Evolutionary conservation across 2,797 vertebrate genomes (phyloP).

Genomic region (Lemur catta): DNA sequence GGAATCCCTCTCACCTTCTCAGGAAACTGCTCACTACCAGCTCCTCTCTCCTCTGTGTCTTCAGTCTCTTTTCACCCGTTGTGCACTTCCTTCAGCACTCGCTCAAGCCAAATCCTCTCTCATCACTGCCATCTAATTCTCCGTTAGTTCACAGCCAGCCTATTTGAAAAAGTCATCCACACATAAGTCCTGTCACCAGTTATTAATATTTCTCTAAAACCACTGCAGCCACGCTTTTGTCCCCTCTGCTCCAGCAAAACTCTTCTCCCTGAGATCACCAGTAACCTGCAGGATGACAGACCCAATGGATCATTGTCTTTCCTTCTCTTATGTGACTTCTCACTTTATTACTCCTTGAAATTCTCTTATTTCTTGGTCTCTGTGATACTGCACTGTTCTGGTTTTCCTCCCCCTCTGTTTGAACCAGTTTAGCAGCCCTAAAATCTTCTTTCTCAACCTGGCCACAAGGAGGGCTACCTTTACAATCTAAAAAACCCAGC

Average conservation of each 20-base stretch:
- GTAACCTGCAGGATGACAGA: not conserved
- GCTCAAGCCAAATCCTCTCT: not conserved
- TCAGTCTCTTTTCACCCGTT: not conserved
- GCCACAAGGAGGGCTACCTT: not conserved
- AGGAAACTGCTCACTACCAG: not conserved
- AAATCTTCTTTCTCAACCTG: not conserved
- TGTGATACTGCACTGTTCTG: not conserved
- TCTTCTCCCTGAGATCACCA: not conserved
- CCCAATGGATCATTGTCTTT: not conserved
- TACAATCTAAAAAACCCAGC: not conserved
- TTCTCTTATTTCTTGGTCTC: not conserved
- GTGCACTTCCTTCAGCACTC: not conserved
- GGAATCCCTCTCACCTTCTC: not conserved
- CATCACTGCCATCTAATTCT: not conserved
- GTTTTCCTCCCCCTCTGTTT: not conserved
- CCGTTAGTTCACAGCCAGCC: not conserved
- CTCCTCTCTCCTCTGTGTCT: not conserved
- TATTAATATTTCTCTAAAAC: not conserved
- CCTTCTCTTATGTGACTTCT: not conserved
- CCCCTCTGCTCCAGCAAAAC: not conserved
- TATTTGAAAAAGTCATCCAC: not conserved
- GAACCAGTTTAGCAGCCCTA: not conserved
- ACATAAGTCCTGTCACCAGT: not conserved
- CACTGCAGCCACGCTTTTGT: not conserved
- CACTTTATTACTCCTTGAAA: conserved; percentile 16